Conservation (phyloP, 2,797 vertebrate genomes). For the Coracias cyanogaster region DNA sequence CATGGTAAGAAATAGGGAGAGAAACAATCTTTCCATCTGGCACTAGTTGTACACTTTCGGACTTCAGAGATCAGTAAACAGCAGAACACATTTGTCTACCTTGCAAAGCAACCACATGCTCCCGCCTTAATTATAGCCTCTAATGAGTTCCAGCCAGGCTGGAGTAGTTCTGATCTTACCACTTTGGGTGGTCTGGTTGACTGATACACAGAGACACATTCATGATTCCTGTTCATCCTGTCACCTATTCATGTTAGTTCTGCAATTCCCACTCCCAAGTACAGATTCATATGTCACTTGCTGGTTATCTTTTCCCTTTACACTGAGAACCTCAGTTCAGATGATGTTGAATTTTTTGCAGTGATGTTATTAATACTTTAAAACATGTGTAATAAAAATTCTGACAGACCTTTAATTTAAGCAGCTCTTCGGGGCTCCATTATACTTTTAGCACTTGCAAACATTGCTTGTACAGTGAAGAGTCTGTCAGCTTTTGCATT, state of each 20-base stretch:
- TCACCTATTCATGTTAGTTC: neutral
- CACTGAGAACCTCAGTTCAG: neutral
- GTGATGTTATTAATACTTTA: conserved; percentile 21
- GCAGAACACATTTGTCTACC: neutral
- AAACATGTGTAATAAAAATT: neutral
- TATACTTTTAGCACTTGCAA: neutral
- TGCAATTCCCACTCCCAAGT: neutral
- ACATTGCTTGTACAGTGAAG: neutral
- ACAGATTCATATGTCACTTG: neutral
- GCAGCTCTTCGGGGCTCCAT: neutral
- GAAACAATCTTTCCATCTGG: neutral
- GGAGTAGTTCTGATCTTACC: neutral
- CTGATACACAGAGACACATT: accelerated
- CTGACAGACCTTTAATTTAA: conserved; percentile 37
- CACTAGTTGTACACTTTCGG: neutral
- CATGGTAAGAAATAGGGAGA: neutral
- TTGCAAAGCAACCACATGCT: neutral
- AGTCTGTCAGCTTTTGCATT: conserved; percentile 16
- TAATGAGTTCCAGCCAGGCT: neutral
- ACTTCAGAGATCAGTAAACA: conserved; percentile 16
- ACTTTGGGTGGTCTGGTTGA: neutral
- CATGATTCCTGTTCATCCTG: neutral
- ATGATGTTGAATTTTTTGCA: neutral
- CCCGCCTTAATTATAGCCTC: neutral
- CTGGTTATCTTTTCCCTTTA: conserved; percentile 3